Base-by-base conservation (phyloP, 2,113 vertebrate species). In the Ptilonorhynchus violaceus region DNA sequence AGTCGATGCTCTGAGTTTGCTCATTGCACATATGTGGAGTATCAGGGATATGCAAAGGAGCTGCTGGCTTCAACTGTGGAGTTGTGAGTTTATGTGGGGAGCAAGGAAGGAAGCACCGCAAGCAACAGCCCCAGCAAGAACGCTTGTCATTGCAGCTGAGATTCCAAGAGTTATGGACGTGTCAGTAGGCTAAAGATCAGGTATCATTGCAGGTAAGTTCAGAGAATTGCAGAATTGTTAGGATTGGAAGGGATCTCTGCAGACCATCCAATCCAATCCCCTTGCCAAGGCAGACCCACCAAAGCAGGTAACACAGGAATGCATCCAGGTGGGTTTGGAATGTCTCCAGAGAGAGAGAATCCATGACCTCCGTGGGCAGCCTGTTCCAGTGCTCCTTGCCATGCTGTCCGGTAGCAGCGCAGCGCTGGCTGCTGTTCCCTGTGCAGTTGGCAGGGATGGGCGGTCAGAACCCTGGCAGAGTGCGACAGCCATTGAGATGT, bases 21-120 rank as follows among this genome's bases (percentile, higher is more conserved):
- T 83, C 56, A n/a, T 72, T 1, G 3, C 15, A n/a, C 16, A 4
- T 0, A 0, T 4, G 31, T 64, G 41, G 47, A 39, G 24, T 15
- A 31, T 31, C 47, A 39, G 66, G 72, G 60, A 33, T 0, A 2
- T 14, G 44, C 35, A 59, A 53, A 68, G 39, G 33, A 79, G 35
- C 52, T 60, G 47, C 53, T 56, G 73, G 16, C 30, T 60, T 55
- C 13, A 39, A 70, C 31, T 18, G 21, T 7, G 15, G 56, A 78
- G 52, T 5, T 2, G 8, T 41, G 81, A 89, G 25, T 42, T 79
- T 30, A 33, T 9, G 33, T 22, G 18, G 25, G 15, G 35, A 44
- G n/a, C 15, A 20, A 37, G 42, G 55, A 89, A 63, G 44, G 82
- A 28, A 70, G 50, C 28, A 21, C 28, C 25, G 39, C 0, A 1